Evolutionary conservation across 2,113 vertebrate species (phyloP).

Genomic region (Sylvia atricapilla): DNA sequence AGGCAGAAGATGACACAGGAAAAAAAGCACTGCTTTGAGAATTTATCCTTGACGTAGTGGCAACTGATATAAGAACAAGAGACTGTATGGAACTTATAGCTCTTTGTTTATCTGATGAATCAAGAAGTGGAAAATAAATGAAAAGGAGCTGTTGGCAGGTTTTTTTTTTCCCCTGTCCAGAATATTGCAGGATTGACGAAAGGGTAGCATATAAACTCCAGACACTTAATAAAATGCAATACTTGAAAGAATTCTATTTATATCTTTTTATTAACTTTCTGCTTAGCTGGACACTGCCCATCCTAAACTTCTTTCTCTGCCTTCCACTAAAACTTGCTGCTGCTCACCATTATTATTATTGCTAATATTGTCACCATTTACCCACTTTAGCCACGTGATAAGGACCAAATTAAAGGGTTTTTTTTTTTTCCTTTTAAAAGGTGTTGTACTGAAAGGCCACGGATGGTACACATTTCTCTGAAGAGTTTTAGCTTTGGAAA

Average conservation of each 20-base stretch:
- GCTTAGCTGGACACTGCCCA: neutral
- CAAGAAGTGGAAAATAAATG: neutral
- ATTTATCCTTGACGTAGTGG: neutral
- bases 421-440: neutral
- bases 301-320: neutral
- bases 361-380: neutral
- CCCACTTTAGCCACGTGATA: neutral
- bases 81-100: neutral
- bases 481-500: neutral
- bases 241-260: neutral
- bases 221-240: neutral
- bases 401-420: neutral
- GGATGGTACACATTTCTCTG: neutral
- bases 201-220: neutral
- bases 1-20: neutral
- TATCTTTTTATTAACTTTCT: neutral
- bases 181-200: neutral
- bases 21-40: neutral
- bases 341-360: neutral
- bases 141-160: neutral
- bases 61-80: neutral
- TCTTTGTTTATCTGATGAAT: neutral
- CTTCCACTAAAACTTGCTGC: neutral
- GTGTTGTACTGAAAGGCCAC: neutral
- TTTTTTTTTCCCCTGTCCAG: neutral